Evolutionary conservation across 2,797 vertebrate genomes (phyloP), one percentile per base, ranked within the genome.

Genomic region (Acrossocheilus fasciatus): DNA sequence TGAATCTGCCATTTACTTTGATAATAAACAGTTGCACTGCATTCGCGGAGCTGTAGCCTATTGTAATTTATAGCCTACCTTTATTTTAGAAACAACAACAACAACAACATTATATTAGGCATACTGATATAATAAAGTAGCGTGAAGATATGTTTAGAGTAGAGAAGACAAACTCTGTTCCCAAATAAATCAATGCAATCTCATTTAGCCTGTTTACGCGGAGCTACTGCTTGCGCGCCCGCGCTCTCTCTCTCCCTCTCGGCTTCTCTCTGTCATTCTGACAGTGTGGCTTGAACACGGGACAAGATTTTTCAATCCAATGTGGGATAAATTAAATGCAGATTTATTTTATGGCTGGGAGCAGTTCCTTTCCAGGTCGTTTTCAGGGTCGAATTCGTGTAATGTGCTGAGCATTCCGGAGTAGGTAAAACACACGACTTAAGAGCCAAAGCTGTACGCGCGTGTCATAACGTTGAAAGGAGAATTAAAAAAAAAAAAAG

Each of bases 311-410:
- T 92, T 93, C 86, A 87, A 86, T 83, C 89, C 93, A 95, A 93
- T 93, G 90, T 94, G 93, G 93, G 82, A 93, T 93, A 90, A 92
- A 95, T 94, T 92, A 93, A 94, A 95, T 91, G 88, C 90, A 81
- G 92, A 95, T 94, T 93, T 90, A 94, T 92, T 93, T 94, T 88
- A 93, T 91, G 90, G 91, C 90, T 91, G 81, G 90, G 85, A 90
- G 88, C 87, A 92, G 90, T 91, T 92, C 87, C 86, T 88, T 90
- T 90, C 74, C 74, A 91, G 88, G 84, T 91, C 88, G 86, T 79
- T 82, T 88, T 89, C 90, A 87, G 87, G 89, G 87, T 86, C 83
- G 52, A 89, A 89, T 88, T 91, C 89, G 90, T 91, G 77, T 91
- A 92, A 91, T 89, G 78, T 88, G 84, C 87, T 85, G 85, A 91